A percentile compares a stretch with the other conserved stretches of the same genome.
Conservation (phyloP, 30 jellyfish, hydroid and myxozoan species). For the Thelohanellus kitauei region DNA sequence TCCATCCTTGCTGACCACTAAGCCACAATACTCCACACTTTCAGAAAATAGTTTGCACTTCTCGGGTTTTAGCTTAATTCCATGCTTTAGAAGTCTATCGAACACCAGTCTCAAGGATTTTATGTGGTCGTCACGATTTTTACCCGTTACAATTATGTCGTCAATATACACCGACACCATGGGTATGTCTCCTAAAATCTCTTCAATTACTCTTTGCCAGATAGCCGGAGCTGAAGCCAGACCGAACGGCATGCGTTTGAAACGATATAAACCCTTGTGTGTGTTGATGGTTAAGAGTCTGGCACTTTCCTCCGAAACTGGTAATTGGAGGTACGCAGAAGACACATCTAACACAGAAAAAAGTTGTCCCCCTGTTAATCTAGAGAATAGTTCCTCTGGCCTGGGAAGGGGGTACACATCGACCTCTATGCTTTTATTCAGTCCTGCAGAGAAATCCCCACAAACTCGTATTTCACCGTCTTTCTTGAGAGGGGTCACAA, state of each 20-base stretch:
- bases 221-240: not conserved
- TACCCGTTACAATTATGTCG: not conserved
- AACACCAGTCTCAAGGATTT: not conserved
- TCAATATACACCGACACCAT: not conserved
- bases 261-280: not conserved
- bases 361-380: conserved; percentile 22
- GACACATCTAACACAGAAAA: conserved; percentile 20
- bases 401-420: conserved; percentile 25
- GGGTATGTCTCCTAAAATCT: not conserved
- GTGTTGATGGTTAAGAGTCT: not conserved
- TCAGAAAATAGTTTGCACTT: not conserved
- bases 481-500: conserved; percentile 15
- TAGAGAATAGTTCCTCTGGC: conserved; percentile 16
- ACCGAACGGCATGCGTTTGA: not conserved
- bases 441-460: conserved; percentile 20
- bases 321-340: not conserved
- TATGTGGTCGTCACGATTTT: not conserved
- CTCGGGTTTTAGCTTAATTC: not conserved
- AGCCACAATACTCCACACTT: not conserved
- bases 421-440: conserved; percentile 22
- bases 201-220: not conserved
- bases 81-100: not conserved
- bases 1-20: not conserved
- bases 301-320: not conserved
- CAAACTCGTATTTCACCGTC: conserved; percentile 32